Conservation (phyloP, 2,113 vertebrate genomes). For the Tretioscincus oriximinensis region DNA sequence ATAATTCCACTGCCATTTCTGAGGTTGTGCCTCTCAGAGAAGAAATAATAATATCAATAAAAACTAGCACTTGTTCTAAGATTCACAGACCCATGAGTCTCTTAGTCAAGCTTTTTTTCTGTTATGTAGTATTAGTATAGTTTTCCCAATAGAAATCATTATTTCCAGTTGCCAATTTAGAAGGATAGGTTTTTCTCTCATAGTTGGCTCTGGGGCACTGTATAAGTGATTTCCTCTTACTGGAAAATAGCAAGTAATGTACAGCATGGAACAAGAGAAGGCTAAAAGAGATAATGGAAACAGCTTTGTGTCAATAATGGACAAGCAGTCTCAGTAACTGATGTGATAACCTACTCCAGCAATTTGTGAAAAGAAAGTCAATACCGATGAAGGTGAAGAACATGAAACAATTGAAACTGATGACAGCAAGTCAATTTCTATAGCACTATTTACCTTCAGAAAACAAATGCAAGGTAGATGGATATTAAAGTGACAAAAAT, state of each 20-base stretch:
- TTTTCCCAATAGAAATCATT: neutral
- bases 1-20: too few relatives aligned
- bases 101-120: neutral
- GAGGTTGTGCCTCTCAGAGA: neutral
- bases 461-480: neutral
- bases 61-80: neutral
- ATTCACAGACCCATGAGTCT: neutral
- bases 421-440: neutral
- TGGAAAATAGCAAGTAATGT: slow-evolving; percentile 4
- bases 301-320: neutral
- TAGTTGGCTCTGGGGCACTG: neutral
- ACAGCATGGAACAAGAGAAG: neutral
- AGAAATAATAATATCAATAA: neutral
- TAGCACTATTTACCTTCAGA: neutral
- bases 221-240: neutral
- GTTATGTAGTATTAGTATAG: neutral
- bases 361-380: neutral
- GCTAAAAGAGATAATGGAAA: slow-evolving; percentile 2
- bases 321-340: neutral
- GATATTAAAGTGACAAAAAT: neutral
- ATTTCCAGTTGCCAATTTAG: neutral
- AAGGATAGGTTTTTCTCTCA: slow-evolving; percentile 4
- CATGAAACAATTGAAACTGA: neutral
- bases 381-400: neutral
- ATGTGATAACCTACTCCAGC: neutral